phyloP scores from a whole-genome alignment of 2,797 vertebrate genomes.

The Chaenodraco wilsoni region DNA sequence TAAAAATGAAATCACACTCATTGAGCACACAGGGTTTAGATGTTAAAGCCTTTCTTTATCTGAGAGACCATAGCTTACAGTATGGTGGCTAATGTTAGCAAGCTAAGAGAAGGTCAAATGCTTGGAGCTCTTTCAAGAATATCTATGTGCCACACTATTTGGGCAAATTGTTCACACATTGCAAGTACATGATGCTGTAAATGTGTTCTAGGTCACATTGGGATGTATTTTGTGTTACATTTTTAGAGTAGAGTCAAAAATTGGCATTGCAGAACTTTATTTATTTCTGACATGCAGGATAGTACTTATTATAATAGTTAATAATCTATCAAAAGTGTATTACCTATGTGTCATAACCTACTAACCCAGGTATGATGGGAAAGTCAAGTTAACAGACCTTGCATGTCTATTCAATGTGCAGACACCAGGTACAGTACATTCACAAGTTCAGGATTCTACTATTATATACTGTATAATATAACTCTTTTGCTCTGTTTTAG shows the following conservation, averaged over 20 bases:
- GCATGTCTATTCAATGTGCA: not conserved
- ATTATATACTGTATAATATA: conserved; percentile 2
- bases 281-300: no score
- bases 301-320: no score
- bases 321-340: not conserved
- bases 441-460: not conserved
- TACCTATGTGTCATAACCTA: not conserved
- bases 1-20: not conserved
- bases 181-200: not conserved
- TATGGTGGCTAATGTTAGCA: not conserved
- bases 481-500: no score
- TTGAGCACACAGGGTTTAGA: not conserved
- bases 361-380: not conserved
- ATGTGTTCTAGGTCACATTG: not conserved
- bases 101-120: not conserved
- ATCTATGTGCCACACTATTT: no score
- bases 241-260: not conserved
- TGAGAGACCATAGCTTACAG: not conserved
- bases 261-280: not conserved
- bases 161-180: no score
- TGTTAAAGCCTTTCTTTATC: not conserved
- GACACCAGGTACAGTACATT: not conserved
- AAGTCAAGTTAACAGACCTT: no score
- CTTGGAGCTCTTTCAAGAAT: no score
- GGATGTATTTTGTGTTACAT: not conserved